phyloP scores from a whole-genome alignment of 1,140 invertebrate genomes.

The Lamellibrachia luymesi region DNA sequence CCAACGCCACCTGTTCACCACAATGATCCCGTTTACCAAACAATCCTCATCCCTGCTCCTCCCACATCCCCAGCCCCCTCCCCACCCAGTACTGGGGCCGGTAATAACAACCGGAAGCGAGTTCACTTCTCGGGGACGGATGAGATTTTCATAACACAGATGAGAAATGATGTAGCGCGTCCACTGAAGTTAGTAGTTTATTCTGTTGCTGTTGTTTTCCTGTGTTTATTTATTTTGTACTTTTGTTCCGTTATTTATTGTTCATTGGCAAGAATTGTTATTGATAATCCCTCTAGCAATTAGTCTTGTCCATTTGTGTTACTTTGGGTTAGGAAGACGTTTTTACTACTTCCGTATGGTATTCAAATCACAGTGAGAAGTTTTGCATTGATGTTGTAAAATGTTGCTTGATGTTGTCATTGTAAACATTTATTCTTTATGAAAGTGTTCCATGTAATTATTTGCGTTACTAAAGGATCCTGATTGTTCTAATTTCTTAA shows the following conservation, averaged over 20 bases:
- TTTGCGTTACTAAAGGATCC: not conserved
- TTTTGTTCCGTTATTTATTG: not conserved
- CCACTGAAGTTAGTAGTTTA: not conserved
- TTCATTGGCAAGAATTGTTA: not conserved
- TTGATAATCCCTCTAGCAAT: not conserved
- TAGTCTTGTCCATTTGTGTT: not conserved
- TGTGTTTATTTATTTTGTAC: conserved; percentile 45
- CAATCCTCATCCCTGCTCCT: not conserved
- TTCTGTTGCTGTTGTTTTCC: conserved; percentile 7
- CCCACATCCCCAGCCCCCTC: not conserved
- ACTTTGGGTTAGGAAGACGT: not conserved
- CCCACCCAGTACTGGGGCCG: not conserved
- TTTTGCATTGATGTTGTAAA: not conserved
- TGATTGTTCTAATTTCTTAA: not conserved
- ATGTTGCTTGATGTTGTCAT: not conserved
- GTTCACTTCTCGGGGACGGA: conserved; percentile 16
- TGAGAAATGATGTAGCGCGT: not conserved
- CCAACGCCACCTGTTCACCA: not conserved
- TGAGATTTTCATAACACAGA: conserved; percentile 12
- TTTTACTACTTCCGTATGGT: not conserved
- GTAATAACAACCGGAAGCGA: not conserved
- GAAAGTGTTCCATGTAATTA: not conserved
- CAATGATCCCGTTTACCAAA: not conserved
- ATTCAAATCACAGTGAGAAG: not conserved
- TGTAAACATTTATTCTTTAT: not conserved